A percentile compares a stretch with the other conserved stretches of the same genome.
Conservation (phyloP, 53 echinoderm and acorn worm species). For the Echinarachnius parma region DNA sequence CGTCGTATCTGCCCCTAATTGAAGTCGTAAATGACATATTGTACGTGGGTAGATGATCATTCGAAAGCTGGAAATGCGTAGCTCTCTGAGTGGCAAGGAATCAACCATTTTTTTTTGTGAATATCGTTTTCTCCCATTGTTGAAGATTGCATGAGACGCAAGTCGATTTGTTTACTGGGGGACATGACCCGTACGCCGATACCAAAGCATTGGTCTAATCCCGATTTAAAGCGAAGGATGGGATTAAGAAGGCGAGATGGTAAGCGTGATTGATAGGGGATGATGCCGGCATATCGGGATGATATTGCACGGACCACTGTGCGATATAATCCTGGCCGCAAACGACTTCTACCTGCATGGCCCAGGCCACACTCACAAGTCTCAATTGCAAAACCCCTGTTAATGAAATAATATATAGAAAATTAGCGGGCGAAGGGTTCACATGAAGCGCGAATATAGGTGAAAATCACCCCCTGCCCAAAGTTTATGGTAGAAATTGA, state of each 20-base stretch:
- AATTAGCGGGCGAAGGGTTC: not conserved
- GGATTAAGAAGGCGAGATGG: not conserved
- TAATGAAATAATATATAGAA: no score
- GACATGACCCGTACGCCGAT: conserved; percentile 42
- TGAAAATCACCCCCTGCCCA: conserved; percentile 2
- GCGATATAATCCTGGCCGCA: not conserved
- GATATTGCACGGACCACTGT: conserved; percentile 14
- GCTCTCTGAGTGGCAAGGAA: no score
- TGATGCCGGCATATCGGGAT: not conserved
- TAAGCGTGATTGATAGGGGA: conserved; percentile 36
- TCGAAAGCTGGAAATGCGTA: no score
- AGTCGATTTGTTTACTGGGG: conserved; percentile 41
- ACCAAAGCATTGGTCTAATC: conserved; percentile 17
- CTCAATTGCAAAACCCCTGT: not conserved
- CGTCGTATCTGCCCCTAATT: no score
- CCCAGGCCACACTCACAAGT: not conserved
- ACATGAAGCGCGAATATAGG: not conserved
- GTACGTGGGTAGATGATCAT: no score
- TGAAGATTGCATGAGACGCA: no score
- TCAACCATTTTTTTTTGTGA: no score
- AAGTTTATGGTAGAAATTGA: conserved; percentile 6
- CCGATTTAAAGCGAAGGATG: no score
- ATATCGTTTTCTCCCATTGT: no score
- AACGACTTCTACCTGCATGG: not conserved
- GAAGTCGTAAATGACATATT: no score